These are phyloP conservation scores for Pachyramphus minor DNA, from an alignment of 2,113 vertebrate species.

Conservation along the genomic window DNA sequence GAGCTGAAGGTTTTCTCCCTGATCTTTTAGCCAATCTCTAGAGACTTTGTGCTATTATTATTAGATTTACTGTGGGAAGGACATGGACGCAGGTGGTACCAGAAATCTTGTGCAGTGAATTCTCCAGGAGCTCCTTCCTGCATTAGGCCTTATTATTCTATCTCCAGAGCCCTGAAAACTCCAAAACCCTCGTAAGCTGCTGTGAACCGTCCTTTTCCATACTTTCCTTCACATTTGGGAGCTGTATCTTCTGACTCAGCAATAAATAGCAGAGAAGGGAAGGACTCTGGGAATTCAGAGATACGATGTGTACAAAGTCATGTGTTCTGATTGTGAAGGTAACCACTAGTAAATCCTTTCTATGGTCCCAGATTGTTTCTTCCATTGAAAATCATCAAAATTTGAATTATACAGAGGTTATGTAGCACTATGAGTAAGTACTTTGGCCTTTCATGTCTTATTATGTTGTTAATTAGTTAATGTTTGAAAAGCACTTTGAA, in stretches of 20 bases:
- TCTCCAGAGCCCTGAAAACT: not conserved
- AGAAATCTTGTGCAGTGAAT: not conserved
- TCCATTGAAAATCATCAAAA: slow-evolving; percentile 35
- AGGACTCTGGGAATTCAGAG: not conserved
- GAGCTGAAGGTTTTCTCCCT: not conserved
- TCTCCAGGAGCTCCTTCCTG: not conserved
- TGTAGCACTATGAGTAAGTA: slow-evolving; percentile 37
- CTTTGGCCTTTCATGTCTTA: slow-evolving; percentile 60
- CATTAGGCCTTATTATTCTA: not conserved
- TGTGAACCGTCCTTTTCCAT: not conserved
- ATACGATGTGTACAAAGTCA: not conserved
- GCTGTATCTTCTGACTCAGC: not conserved
- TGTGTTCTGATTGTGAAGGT: not conserved
- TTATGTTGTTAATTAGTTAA: slow-evolving; percentile 74
- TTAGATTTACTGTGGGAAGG: not conserved
- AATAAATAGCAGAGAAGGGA: not conserved
- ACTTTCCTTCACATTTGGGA: not conserved
- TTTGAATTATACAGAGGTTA: slow-evolving; percentile 53
- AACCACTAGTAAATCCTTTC: not conserved
- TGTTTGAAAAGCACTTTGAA: slow-evolving; percentile 73
- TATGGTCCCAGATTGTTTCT: not conserved
- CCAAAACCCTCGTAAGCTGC: not conserved
- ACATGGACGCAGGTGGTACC: not conserved
- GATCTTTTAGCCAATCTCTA: not conserved
- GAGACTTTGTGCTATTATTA: not conserved